Base-by-base conservation (phyloP, 1,140 invertebrate species). In the Phocides pigmalion region DNA sequence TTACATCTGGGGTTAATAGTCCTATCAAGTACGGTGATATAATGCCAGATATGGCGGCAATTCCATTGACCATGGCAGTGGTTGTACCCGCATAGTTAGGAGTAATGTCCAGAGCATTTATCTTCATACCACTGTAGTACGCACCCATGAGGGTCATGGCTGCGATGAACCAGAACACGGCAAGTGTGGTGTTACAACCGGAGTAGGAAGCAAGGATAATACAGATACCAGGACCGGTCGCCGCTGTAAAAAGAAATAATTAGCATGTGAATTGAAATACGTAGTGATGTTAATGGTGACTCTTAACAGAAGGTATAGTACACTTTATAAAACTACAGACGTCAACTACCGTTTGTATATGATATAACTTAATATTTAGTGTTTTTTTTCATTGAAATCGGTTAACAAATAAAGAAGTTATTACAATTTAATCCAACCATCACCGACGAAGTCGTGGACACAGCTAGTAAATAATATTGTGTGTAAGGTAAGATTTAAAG, bases 41-140 rank as follows among this genome's bases (percentile, higher is more conserved):
- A 50, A 97, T 97, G 8, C 96, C 97, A 44, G 96, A 95, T 2
- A 97, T 92, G 0, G 96, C 96, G 3, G 96, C 97, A 58, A 97
- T 94, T 0, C 96, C 96, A 82, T 98, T 97, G 0, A 96, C 95
- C 28, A 98, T 93, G 0, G 96, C 97, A 93, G 97, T 97, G 15
- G 97, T 86, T 0, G 95, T 95, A 44, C 96, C 96, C 9, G 96
- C 95, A 87, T 95, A 96, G 86, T 96, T 97, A 2, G 96, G 95
- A 32, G 95, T 95, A 51, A 98, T 93, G 86, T 98, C 97, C 47
- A 98, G 86, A 11, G 96, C 95, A 75, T 97, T 97, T 0, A 96
- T 94, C 84, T 96, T 95, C 93, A 96, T 95, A 32, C 95, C 95
- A 42, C 95, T 95, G 90, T 95, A 96, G 80, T 95, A 96, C 8